Evolutionary conservation across 1,140 invertebrate species (phyloP).

Genomic region (Scaptomyza pallida): DNA sequence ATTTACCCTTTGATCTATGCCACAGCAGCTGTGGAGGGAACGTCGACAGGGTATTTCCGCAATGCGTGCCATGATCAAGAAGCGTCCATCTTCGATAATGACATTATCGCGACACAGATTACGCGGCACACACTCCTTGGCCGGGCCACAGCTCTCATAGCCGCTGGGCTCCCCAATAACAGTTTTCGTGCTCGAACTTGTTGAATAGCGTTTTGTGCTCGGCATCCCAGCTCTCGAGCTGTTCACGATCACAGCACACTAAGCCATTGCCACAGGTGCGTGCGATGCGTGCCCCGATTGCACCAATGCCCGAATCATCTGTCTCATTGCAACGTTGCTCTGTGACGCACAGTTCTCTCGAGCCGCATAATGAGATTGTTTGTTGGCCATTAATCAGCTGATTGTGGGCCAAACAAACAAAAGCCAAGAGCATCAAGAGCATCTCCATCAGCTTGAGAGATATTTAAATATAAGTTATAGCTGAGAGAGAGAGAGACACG

Average conservation of each 20-base stretch:
- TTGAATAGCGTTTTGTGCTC: not conserved
- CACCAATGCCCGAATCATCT: slow-evolving; percentile 50
- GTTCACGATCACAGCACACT: slow-evolving; percentile 57
- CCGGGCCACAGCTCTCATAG: slow-evolving; percentile 58
- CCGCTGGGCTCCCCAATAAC: slow-evolving; percentile 29
- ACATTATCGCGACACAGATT: slow-evolving; percentile 51
- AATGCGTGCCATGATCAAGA: slow-evolving; percentile 55
- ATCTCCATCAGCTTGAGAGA: slow-evolving; percentile 16
- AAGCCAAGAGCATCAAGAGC: slow-evolving; percentile 16
- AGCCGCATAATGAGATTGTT: slow-evolving; percentile 20
- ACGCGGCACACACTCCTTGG: slow-evolving; percentile 65
- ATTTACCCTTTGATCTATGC: slow-evolving; percentile 46
- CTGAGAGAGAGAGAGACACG: not conserved
- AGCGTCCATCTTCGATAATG: slow-evolving; percentile 56
- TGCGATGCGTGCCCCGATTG: slow-evolving; percentile 47
- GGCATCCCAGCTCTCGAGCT: slow-evolving; percentile 57
- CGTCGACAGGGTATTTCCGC: slow-evolving; percentile 30
- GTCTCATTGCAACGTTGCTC: slow-evolving; percentile 44
- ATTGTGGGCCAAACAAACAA: not conserved
- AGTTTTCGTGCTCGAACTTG: too few relatives aligned
- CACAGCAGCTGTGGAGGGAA: slow-evolving; percentile 56
- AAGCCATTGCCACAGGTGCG: slow-evolving; percentile 30
- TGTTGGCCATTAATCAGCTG: slow-evolving; percentile 24
- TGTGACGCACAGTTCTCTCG: slow-evolving; percentile 50
- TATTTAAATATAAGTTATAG: not conserved